Evolutionary conservation across 2,888 invertebrate genomes (phyloP).

Genomic region (Eutolmus rufibarbis): DNA sequence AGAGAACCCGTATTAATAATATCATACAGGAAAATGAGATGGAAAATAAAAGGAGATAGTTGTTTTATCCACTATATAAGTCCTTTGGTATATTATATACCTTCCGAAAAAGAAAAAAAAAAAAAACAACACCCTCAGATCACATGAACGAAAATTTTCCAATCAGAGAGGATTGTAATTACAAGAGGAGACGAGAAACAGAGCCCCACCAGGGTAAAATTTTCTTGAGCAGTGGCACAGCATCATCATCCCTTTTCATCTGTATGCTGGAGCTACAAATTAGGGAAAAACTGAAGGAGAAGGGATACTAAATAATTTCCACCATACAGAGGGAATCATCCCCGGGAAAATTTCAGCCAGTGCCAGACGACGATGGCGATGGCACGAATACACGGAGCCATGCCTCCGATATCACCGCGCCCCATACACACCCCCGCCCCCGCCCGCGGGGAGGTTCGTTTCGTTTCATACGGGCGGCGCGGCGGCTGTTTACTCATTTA

Average conservation of each 20-base stretch:
- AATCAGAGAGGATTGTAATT: constrained; percentile 39
- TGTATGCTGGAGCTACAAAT: neutral
- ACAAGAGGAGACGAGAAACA: neutral
- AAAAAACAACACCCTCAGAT: neutral
- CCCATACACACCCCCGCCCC: neutral
- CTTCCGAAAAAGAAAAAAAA: no score
- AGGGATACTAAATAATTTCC: constrained; percentile 36
- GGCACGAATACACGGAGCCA: neutral
- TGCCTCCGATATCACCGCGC: neutral
- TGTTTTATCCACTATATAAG: no score
- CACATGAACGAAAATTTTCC: neutral
- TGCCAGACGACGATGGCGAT: neutral
- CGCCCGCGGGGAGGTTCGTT: no score
- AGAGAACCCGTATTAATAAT: no score
- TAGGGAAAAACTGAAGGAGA: constrained; percentile 31
- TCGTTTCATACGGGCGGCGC: no score
- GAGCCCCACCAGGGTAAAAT: neutral
- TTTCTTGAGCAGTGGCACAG: neutral
- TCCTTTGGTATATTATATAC: constrained; percentile 3
- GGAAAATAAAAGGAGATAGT: no score
- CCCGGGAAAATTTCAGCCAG: neutral
- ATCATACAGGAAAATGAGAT: no score
- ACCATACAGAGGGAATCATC: neutral
- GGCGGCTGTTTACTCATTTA: constrained; percentile 6
- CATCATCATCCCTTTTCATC: constrained; percentile 26